These are phyloP conservation scores for Stylophora pistillata DNA, from an alignment of 64 coral and sea anemone species.

Conservation along the genomic window DNA sequence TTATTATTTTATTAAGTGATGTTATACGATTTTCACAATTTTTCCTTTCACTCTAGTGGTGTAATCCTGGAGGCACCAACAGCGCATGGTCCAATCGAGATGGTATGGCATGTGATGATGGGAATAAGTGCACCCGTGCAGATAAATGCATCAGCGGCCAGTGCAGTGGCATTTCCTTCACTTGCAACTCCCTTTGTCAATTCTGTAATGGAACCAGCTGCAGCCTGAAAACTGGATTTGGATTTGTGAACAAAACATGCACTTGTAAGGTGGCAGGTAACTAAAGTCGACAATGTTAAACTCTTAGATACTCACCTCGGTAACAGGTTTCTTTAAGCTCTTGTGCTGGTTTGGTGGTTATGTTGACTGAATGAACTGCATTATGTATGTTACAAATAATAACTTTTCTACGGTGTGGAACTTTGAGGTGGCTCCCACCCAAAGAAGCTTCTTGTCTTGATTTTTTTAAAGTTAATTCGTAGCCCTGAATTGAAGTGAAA, in stretches of 20 bases:
- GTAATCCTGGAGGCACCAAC: slow-evolving; percentile 36
- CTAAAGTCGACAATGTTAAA: neutral
- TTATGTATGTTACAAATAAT: no score
- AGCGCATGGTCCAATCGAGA: slow-evolving; percentile 65
- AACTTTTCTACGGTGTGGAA: no score
- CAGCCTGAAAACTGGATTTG: slow-evolving; percentile 83
- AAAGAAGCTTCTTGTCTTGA: no score
- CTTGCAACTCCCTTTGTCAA: slow-evolving; percentile 80
- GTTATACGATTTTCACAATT: no score
- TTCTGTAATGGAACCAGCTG: slow-evolving; percentile 81
- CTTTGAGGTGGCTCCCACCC: no score
- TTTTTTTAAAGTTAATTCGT: no score
- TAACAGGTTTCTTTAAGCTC: neutral
- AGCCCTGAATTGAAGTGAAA: no score
- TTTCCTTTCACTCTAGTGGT: slow-evolving; percentile 38
- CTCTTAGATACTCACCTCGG: no score
- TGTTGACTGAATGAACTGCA: neutral
- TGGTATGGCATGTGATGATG: slow-evolving; percentile 76
- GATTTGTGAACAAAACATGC: slow-evolving; percentile 71
- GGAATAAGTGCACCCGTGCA: slow-evolving; percentile 52
- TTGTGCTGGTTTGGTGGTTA: neutral
- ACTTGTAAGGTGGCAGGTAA: slow-evolving; percentile 89
- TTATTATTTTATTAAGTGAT: no score
- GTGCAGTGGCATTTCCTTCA: slow-evolving; percentile 66
- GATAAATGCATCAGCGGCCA: slow-evolving; percentile 76